These are phyloP conservation scores for Leptoteleia sp. DNA, from an alignment of 1,140 invertebrate species.

Conservation along the genomic window DNA sequence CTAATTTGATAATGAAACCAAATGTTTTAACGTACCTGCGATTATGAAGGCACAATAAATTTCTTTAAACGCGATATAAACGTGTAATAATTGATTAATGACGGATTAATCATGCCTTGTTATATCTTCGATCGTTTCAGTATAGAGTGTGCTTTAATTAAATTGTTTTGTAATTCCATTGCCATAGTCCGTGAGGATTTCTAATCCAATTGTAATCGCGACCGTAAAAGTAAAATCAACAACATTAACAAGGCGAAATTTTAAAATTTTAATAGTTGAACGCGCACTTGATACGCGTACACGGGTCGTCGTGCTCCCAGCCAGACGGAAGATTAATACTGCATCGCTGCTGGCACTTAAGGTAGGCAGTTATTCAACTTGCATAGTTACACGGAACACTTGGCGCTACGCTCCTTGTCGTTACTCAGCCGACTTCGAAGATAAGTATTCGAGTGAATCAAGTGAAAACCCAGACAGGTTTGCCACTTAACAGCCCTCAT, in stretches of 20 bases:
- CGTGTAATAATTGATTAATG: no score
- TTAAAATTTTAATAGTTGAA: conserved; percentile 5
- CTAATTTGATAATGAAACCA: no score
- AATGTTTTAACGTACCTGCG: no score
- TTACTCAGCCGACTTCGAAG: conserved; percentile 9
- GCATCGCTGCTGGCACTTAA: conserved; percentile 33
- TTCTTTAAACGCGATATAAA: no score
- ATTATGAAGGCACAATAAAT: no score
- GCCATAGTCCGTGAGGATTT: no score
- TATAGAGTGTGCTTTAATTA: no score
- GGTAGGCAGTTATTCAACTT: conserved; percentile 48
- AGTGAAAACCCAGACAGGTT: no score
- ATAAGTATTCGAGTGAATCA: conserved; percentile 20
- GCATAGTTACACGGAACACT: conserved; percentile 19
- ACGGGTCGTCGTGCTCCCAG: conserved; percentile 25
- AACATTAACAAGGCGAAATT: neutral
- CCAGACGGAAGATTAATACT: conserved; percentile 32
- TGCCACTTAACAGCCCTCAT: no score
- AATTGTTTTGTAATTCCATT: no score
- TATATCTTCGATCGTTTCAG: no score
- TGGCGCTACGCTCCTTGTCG: conserved; percentile 1
- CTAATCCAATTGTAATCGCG: conserved; percentile 4
- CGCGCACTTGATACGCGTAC: conserved; percentile 12
- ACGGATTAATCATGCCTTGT: no score
- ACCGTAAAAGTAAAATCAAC: conserved; percentile 19